Evolutionary conservation across 2,797 vertebrate species (phyloP).

Genomic region (Cirrhinus mrigala): DNA sequence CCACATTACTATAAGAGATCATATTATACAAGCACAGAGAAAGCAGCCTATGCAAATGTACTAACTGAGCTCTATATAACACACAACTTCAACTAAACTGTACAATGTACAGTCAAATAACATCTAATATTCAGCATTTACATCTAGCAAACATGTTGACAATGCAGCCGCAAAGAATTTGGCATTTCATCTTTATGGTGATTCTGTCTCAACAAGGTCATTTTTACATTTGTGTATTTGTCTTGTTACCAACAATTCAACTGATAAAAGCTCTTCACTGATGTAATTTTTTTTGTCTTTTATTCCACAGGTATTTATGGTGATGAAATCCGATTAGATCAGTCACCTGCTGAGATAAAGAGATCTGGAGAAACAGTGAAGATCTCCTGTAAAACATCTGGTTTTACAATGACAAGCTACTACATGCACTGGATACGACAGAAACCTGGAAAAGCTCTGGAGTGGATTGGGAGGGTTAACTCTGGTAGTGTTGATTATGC

Average conservation of each 20-base stretch:
- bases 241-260: no score
- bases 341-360: constrained; percentile 47
- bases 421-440: no score
- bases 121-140: background rate
- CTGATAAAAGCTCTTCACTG: no score
- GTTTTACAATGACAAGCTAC: no score
- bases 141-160: background rate
- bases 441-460: no score
- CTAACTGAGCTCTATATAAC: background rate
- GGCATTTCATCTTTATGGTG: no score
- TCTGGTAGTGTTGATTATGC: no score
- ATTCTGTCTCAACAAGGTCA: no score
- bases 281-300: no score
- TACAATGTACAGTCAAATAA: background rate
- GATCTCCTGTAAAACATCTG: constrained; percentile 64
- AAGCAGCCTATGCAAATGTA: constrained; percentile 3
- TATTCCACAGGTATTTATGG: no score
- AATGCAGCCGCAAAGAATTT: background rate
- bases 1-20: background rate
- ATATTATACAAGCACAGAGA: background rate
- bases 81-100: background rate
- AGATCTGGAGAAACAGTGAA: constrained; percentile 53
- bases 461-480: no score
- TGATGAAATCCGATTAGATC: constrained; percentile 25
- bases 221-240: no score